Evolutionary conservation across 2,797 vertebrate species (phyloP), one percentile per base, ranked within the genome.

Genomic region (Hafferia zeledoni): DNA sequence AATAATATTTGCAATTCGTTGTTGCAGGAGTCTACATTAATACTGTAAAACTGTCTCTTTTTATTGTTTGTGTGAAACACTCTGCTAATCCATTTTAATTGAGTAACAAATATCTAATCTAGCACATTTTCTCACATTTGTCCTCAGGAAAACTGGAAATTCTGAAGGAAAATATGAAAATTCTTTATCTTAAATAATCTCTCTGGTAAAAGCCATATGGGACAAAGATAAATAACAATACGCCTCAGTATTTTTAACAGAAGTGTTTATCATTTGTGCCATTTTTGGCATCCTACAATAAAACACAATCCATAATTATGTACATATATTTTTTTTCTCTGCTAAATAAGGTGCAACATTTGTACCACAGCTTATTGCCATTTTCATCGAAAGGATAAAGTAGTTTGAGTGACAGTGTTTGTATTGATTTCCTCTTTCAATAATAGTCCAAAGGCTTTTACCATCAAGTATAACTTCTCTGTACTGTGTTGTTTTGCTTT

Each of bases 261-360:
- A 91, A 87, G 49, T 83, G 39, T 81, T 83, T 92, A 59, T 86
- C 56, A 56, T 65, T n/a, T 57, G n/a, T 85, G 41, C 25, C 30
- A 80, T 43, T 94, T 80, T 75, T 91, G 67, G 13, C 53, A 31
- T 74, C 47, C 53, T 81, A 44, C 27, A 86, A 87, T 28, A 94
- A 94, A 94, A 85, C 39, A 86, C 5, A 39, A 56, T 68, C 57
- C 76, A 90, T 88, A 92, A 90, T 83, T 81, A 71, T 41, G 4
- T 47, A 11, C 18, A 86, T 75, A 31, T 64, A 88, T 92, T 93
- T 94, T 87, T 92, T 94, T 96, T 76, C 47, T 72, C 44, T 87
- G 13, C 13, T 77, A 93, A 94, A 81, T 41, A 43, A 90, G 57
- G 69, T 28, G 23, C 1, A 1, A 33, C 7, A 52, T 67, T 91